A percentile compares a stretch with the other conserved stretches of the same genome.
Conservation (phyloP, 2,113 vertebrate genomes). For the Gavia stellata region DNA sequence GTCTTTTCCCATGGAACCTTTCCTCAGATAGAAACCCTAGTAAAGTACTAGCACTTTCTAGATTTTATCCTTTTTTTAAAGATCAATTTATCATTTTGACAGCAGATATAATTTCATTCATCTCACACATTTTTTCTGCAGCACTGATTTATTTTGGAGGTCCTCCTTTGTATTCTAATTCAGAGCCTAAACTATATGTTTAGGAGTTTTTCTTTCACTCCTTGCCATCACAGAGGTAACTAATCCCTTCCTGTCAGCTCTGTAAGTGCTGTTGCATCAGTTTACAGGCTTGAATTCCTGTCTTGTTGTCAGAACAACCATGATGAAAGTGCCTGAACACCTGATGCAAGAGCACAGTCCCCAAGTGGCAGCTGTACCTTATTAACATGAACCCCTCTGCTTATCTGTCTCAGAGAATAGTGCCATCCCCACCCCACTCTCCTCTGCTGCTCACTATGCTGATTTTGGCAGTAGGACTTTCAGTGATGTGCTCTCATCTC, state of each 20-base stretch:
- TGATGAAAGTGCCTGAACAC: background rate
- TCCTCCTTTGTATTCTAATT: background rate
- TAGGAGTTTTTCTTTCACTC: background rate
- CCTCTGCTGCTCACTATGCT: background rate
- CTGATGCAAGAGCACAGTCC: background rate
- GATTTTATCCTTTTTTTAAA: background rate
- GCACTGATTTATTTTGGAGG: background rate
- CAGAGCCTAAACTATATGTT: background rate
- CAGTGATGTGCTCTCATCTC: background rate
- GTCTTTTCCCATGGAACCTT: background rate
- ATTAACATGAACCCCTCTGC: background rate
- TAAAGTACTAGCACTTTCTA: background rate
- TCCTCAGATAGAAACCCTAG: background rate
- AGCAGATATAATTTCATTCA: background rate
- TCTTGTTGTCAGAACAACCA: background rate
- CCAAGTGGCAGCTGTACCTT: background rate
- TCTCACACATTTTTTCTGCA: background rate
- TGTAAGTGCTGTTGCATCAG: background rate
- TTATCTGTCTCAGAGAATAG: background rate
- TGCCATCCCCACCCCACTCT: rapidly evolving
- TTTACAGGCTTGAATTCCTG: background rate
- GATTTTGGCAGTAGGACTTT: background rate
- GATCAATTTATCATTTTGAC: background rate
- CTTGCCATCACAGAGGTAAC: background rate
- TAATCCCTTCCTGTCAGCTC: background rate